Percentiles rank a stretch among this genome's conserved stretches.
Conservation (phyloP, 2,888 invertebrate genomes). For the Norana najaformis region DNA sequence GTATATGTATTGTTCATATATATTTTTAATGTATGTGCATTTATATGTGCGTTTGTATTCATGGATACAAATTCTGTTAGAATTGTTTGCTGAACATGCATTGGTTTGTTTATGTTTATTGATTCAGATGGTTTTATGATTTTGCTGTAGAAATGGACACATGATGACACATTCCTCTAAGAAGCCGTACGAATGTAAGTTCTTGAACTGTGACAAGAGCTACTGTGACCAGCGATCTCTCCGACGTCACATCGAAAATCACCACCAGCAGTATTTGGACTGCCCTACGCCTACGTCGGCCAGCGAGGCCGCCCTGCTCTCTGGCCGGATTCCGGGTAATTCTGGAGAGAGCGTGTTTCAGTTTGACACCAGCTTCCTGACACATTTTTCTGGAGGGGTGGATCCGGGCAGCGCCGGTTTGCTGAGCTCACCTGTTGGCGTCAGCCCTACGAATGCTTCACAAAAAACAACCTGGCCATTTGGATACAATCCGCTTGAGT, state of each 20-base stretch:
- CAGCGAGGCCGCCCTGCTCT: not conserved
- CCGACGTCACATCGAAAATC: slow-evolving; percentile 87
- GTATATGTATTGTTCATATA: not conserved
- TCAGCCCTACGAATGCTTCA: slow-evolving; percentile 35
- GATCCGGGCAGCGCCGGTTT: slow-evolving; percentile 39
- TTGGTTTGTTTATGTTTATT: not conserved
- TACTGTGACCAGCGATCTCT: slow-evolving; percentile 95
- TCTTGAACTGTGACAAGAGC: slow-evolving; percentile 92
- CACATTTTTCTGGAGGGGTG: not conserved
- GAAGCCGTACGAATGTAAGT: slow-evolving; percentile 95
- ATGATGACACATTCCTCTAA: slow-evolving; percentile 96
- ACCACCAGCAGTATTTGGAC: slow-evolving; percentile 24
- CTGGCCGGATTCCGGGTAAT: slow-evolving; percentile 14
- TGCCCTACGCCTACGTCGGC: slow-evolving; percentile 9
- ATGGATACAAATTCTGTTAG: too few relatives aligned
- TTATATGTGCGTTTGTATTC: not conserved
- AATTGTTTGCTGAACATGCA: not conserved
- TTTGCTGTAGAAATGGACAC: slow-evolving; percentile 81
- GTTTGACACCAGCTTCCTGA: not conserved
- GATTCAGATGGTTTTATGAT: not conserved
- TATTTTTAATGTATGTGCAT: not conserved
- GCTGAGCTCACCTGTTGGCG: slow-evolving; percentile 48
- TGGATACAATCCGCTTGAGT: slow-evolving; percentile 39
- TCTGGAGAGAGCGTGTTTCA: slow-evolving; percentile 20
- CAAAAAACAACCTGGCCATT: slow-evolving; percentile 25